These are phyloP conservation scores for Dasypolia templi DNA, from an alignment of 2,888 invertebrate species.

Conservation along the genomic window DNA sequence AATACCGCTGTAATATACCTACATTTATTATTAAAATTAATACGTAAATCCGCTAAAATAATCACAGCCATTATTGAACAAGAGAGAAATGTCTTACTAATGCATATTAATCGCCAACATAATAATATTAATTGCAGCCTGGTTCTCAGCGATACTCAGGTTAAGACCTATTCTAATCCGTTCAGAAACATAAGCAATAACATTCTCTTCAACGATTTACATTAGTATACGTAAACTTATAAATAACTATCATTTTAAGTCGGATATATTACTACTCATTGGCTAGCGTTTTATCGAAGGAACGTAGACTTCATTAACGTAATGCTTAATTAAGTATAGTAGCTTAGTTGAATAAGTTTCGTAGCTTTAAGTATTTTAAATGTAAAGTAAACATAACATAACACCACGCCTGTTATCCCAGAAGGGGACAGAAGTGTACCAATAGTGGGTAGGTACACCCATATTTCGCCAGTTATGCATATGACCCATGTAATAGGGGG, in stretches of 20 bases:
- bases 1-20: not conserved
- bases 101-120: constrained; percentile 32
- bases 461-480: too few species aligned
- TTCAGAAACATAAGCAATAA: constrained; percentile 46
- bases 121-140: constrained; percentile 40
- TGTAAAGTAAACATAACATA: too few species aligned
- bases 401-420: too few species aligned
- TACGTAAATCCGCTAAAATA: constrained; percentile 3
- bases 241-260: constrained; percentile 38
- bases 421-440: too few species aligned
- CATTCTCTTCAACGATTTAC: constrained; percentile 37
- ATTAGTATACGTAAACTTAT: constrained; percentile 41
- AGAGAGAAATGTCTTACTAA: constrained; percentile 44
- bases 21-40: constrained; percentile 12
- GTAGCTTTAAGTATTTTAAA: not conserved
- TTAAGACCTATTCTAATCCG: constrained; percentile 42
- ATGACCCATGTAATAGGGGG: too few species aligned
- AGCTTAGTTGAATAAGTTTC: too few species aligned
- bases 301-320: constrained; percentile 4
- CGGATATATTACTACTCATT: constrained; percentile 19
- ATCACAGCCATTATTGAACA: constrained; percentile 16
- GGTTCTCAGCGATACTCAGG: constrained; percentile 30
- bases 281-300: not conserved
- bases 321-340: not conserved
- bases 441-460: too few species aligned